Evolutionary conservation across 2,797 vertebrate genomes (phyloP), one percentile per base, ranked within the genome.

Genomic region (Dendrocincla fuliginosa): DNA sequence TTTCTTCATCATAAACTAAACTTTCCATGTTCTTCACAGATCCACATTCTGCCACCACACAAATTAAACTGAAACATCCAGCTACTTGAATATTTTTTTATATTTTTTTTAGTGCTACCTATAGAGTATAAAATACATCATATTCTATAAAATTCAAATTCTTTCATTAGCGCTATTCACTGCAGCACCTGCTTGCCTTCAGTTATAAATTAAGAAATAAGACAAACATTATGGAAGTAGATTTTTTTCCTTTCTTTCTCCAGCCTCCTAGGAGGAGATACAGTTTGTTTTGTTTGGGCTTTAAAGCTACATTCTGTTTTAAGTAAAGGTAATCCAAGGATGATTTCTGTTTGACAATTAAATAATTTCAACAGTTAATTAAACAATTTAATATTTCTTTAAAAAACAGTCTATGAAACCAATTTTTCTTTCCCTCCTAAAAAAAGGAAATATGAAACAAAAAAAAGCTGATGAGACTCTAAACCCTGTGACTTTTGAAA

Each of bases 341-440:
- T 79, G 0, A 35, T 35, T 77, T 71, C 46, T 76, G 35, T 52
- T 70, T 41, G 15, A 70, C n/a, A 73, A 75, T 39, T 53, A 70
- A 55, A 7, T 79, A 41, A 49, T 75, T 78, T 52, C 42, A 69
- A 47, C 4, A 41, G 52, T 25, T 47, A 83, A 42, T 64, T 53
- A 35, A 64, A 69, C 7, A 14, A 50, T 17, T 82, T 18, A 47
- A 9, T 59, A 23, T 12, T 63, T 42, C 14, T 7, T 69, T 33
- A 0, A 19, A 69, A 71, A 57, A 33, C 2, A 23, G 32, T 16
- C 13, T 64, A 11, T 2, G 2, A 57, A 47, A 35, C 32, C 41
- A 14, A 5, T 16, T 74, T 53, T 39, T 49, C 53, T 35, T 75
- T n/a, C 15, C 8, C 0, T 17, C 7, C 11, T 1, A 1, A 5